phyloP scores from a whole-genome alignment of 2,797 vertebrate genomes.

The Gila robusta region DNA sequence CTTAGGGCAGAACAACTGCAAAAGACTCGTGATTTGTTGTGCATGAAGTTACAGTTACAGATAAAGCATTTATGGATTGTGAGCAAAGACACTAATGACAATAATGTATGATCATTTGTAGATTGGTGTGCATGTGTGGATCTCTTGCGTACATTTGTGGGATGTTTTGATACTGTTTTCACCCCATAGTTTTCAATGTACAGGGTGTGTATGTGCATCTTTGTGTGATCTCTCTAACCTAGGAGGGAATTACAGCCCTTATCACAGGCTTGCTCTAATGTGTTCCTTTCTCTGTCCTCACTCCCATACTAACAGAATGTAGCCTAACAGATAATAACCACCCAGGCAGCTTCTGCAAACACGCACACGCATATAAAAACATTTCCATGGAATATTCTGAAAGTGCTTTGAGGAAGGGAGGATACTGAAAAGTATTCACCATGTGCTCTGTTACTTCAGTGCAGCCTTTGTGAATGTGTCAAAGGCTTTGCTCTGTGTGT shows the following conservation, averaged over 20 bases:
- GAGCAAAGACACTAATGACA: background rate
- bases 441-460: conserved; percentile 29
- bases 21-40: background rate
- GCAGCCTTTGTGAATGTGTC: conserved; percentile 26
- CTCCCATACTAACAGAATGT: conserved; percentile 5
- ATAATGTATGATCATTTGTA: background rate
- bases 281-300: background rate
- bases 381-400: conserved; percentile 44
- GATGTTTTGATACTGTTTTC: background rate
- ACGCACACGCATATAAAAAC: background rate
- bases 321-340: conserved; percentile 30
- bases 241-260: background rate
- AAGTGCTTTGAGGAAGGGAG: conserved; percentile 49
- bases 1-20: background rate
- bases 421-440: conserved; percentile 31
- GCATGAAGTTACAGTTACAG: too few relatives aligned
- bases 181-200: background rate
- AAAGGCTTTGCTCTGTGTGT: conserved; percentile 44
- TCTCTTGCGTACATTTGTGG: background rate
- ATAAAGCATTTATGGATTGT: background rate
- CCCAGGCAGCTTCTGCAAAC: background rate
- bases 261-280: background rate
- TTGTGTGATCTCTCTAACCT: background rate
- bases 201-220: background rate
- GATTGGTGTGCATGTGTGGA: background rate